Conservation (phyloP, 1,140 invertebrate genomes). For the Pseudomyrmex sp. region DNA sequence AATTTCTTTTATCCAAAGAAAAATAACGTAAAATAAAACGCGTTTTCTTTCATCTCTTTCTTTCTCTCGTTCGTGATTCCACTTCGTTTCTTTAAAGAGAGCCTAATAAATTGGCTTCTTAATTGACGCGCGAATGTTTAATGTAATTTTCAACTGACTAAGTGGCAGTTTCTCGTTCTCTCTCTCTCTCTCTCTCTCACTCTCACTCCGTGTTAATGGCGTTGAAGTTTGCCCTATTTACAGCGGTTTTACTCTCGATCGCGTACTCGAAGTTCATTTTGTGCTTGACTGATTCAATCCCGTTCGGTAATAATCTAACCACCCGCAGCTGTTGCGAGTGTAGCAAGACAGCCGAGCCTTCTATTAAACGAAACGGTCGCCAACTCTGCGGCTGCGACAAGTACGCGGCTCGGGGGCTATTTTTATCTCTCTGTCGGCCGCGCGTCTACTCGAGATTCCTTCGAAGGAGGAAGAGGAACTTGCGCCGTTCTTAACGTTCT, state of each 20-base stretch:
- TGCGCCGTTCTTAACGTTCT: neutral
- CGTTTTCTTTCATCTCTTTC: no score
- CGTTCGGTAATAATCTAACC: conserved; percentile 55
- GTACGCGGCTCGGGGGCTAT: conserved; percentile 21
- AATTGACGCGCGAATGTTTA: conserved; percentile 26
- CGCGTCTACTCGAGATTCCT: conserved; percentile 61
- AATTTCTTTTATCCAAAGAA: neutral
- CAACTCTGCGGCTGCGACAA: conserved; percentile 28
- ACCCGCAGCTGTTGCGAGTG: conserved; percentile 42
- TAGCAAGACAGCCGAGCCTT: conserved; percentile 9
- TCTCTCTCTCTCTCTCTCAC: neutral
- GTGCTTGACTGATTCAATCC: conserved; percentile 37
- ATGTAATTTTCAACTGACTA: conserved; percentile 36
- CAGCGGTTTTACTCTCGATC: conserved; percentile 36
- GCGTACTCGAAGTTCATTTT: conserved; percentile 60
- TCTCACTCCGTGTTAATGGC: neutral
- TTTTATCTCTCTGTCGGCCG: conserved; percentile 33
- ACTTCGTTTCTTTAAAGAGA: conserved; percentile 4
- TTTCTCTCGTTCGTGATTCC: neutral
- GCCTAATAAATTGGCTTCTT: neutral
- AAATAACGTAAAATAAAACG: conserved; percentile 9
- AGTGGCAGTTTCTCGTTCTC: neutral
- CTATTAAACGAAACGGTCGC: conserved; percentile 39
- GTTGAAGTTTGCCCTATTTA: conserved; percentile 16
- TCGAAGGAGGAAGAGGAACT: conserved; percentile 31